A percentile compares a stretch with the other conserved stretches of the same genome.
Conservation (phyloP, 2,797 vertebrate species). For the Labroides dimidiatus region DNA sequence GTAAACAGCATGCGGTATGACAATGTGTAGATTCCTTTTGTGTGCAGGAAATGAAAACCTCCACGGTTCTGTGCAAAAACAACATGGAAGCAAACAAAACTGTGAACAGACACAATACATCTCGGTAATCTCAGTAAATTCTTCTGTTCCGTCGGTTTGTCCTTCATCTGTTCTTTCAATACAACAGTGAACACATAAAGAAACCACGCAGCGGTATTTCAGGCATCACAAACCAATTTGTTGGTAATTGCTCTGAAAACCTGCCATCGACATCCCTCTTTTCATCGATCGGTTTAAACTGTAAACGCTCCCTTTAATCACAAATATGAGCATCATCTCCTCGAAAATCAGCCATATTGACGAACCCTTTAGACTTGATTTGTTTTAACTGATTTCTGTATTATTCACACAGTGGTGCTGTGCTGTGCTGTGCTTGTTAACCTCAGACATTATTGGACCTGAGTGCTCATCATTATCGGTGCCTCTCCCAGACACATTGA, state of each 20-base stretch:
- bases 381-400: constrained; percentile 21
- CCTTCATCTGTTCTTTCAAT: background rate
- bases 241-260: constrained; percentile 15
- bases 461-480: constrained; percentile 57
- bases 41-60: too few relatives aligned
- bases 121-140: too few relatives aligned
- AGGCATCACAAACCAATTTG: background rate
- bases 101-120: too few relatives aligned
- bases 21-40: background rate
- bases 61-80: too few relatives aligned
- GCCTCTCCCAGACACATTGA: constrained; percentile 53
- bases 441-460: constrained; percentile 43
- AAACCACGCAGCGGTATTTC: background rate
- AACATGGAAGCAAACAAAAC: too few relatives aligned
- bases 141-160: too few relatives aligned
- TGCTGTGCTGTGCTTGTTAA: constrained; percentile 35
- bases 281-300: constrained; percentile 6
- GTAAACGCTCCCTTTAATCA: constrained; percentile 27
- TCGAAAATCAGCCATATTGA: constrained; percentile 42
- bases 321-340: constrained; percentile 20
- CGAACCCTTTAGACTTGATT: constrained; percentile 56
- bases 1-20: constrained; percentile 4
- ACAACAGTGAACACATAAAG: background rate
- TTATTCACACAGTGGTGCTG: constrained; percentile 29
- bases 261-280: constrained; percentile 1